A percentile compares a stretch with the other conserved stretches of the same genome.
These are phyloP conservation scores for Cephalopachus bancanus DNA, from an alignment of 2,797 vertebrate species.

Conservation along the genomic window DNA sequence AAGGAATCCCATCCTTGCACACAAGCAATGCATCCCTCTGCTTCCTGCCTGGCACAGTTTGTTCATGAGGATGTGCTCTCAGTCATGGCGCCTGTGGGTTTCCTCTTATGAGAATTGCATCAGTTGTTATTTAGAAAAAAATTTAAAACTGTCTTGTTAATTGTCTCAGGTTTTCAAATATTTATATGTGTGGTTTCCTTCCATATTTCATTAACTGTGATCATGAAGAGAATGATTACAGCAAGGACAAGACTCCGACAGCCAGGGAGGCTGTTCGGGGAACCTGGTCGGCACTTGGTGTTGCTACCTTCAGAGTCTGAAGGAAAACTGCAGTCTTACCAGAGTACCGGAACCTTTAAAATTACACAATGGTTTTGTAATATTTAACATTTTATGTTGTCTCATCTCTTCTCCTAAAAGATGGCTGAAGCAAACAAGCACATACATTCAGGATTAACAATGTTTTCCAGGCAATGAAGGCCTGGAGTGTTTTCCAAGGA, in stretches of 20 bases:
- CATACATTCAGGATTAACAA: fast-evolving
- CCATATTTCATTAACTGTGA: background rate
- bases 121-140: background rate
- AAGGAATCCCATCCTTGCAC: background rate
- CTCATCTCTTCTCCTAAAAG: background rate
- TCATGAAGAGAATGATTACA: background rate
- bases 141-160: background rate
- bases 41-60: background rate
- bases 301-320: background rate
- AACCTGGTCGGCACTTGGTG: fast-evolving
- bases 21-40: fast-evolving
- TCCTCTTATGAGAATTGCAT: background rate
- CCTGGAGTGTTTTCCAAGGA: background rate
- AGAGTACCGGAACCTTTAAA: background rate
- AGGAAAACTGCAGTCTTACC: background rate
- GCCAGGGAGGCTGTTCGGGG: fast-evolving
- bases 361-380: background rate
- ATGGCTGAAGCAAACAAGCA: fast-evolving
- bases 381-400: fast-evolving
- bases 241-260: fast-evolving
- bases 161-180: background rate
- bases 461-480: background rate
- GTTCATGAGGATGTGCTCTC: fast-evolving
- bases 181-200: background rate
- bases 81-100: fast-evolving